These are phyloP conservation scores for Nephotettix cincticeps DNA, from an alignment of 1,140 invertebrate genomes.

Conservation along the genomic window DNA sequence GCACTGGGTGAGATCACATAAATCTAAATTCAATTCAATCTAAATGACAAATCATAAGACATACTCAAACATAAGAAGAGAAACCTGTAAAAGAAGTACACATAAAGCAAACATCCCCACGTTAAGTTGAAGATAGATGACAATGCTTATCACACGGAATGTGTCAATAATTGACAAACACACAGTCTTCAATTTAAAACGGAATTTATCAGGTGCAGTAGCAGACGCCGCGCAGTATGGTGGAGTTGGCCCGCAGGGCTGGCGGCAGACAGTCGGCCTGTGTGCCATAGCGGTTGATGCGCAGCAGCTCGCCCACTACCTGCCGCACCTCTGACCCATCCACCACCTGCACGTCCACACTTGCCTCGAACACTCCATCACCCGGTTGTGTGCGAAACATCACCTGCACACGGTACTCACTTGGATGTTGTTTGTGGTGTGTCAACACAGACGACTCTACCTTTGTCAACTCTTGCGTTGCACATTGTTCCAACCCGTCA, in stretches of 20 bases:
- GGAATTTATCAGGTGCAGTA: constrained; percentile 33
- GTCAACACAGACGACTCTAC: constrained; percentile 31
- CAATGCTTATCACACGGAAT: no score
- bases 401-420: constrained; percentile 28
- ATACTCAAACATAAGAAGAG: no score
- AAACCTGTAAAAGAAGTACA: no score
- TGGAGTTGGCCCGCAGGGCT: constrained; percentile 27
- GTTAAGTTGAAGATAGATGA: no score
- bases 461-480: constrained; percentile 28
- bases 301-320: constrained; percentile 32
- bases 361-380: constrained; percentile 38
- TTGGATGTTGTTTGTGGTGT: background rate
- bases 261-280: constrained; percentile 37
- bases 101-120: no score
- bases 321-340: background rate
- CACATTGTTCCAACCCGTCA: constrained; percentile 57
- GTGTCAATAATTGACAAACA: no score
- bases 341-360: background rate
- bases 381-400: constrained; percentile 36
- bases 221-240: constrained; percentile 35
- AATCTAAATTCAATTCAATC: no score
- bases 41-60: no score
- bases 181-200: no score
- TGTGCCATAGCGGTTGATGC: constrained; percentile 38
- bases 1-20: no score